These are phyloP conservation scores for Chaetodon trifasciatus DNA, from an alignment of 2,797 vertebrate species.

Conservation along the genomic window DNA sequence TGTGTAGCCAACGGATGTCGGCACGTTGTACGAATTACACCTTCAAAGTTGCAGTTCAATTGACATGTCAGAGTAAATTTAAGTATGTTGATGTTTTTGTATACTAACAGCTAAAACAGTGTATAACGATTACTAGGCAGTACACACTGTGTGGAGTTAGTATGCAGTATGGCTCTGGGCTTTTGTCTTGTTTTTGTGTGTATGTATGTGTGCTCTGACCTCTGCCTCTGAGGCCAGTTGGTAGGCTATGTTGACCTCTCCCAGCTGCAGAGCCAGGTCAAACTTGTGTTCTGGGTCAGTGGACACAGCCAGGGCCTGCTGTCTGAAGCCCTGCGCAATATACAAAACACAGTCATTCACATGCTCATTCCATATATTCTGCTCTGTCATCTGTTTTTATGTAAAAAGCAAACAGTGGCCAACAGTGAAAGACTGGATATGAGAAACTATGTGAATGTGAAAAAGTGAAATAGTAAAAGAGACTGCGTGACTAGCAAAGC, in stretches of 20 bases:
- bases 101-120: not conserved
- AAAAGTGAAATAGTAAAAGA: conserved; percentile 5
- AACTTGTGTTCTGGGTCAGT: conserved; percentile 91
- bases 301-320: conserved; percentile 80
- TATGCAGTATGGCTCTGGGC: not conserved
- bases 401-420: not conserved
- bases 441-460: conserved; percentile 5
- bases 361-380: not conserved
- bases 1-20: too few species aligned
- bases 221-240: conserved; percentile 70
- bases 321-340: conserved; percentile 75
- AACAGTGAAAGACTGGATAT: conserved; percentile 2
- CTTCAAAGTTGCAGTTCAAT: not conserved
- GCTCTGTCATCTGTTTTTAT: not conserved
- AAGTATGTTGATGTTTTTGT: not conserved
- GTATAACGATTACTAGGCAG: not conserved
- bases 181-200: not conserved
- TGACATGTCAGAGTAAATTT: not conserved
- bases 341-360: not conserved
- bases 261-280: conserved; percentile 94
- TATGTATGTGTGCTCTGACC: conserved; percentile 45
- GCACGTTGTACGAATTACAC: too few species aligned
- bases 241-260: conserved; percentile 85
- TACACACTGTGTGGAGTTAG: not conserved
- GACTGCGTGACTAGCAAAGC: conserved; percentile 37